Evolutionary conservation across 2,888 invertebrate species (phyloP).

Genomic region (Chalcosyrphus nemorum): DNA sequence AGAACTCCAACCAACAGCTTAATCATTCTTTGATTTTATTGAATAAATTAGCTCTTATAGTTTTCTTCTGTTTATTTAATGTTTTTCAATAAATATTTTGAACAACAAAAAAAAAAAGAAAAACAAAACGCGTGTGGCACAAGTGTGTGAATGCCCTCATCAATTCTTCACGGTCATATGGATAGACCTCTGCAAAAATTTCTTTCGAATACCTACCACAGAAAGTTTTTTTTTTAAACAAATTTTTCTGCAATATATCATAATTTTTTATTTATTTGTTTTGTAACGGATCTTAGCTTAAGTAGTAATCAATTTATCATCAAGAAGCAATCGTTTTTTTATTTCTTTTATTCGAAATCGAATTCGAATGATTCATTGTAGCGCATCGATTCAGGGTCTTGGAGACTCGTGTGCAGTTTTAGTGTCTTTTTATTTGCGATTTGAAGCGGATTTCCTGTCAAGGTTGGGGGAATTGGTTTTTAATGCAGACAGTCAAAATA

Average conservation of each 20-base stretch:
- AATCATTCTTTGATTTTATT: background rate
- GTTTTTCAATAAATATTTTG: background rate
- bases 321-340: background rate
- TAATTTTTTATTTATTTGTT: background rate
- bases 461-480: background rate
- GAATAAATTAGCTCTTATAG: background rate
- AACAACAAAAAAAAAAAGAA: background rate
- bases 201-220: background rate
- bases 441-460: constrained; percentile 6
- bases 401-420: background rate
- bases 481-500: background rate
- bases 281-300: background rate
- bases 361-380: background rate
- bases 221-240: background rate
- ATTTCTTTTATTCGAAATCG: background rate
- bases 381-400: background rate
- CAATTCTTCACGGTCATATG: background rate
- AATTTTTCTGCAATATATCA: background rate
- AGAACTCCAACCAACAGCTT: background rate
- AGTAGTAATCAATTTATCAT: constrained; percentile 2
- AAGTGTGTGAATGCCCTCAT: background rate
- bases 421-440: background rate
- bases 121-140: background rate
- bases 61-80: too few relatives aligned
- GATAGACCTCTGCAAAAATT: background rate